Percentiles rank a stretch among this genome's conserved stretches.
Conservation (phyloP, 2,113 vertebrate species). For the Terrapene triunguis region DNA sequence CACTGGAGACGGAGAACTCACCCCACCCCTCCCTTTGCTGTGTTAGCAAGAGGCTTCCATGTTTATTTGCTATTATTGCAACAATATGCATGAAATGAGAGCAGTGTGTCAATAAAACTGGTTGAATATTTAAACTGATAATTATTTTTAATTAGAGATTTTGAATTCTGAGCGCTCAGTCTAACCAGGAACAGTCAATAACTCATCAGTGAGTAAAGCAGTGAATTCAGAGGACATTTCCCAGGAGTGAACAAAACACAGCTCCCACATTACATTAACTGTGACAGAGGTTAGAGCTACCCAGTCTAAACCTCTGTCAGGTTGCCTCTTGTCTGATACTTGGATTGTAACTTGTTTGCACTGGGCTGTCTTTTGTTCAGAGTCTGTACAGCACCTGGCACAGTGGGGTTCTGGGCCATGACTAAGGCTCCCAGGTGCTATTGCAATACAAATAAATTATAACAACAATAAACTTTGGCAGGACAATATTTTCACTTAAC, state of each 20-base stretch:
- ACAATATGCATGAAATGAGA: constrained; percentile 44
- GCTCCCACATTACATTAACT: rapidly evolving
- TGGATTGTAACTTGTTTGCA: not conserved
- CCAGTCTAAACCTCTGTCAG: not conserved
- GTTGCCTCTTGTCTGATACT: not conserved
- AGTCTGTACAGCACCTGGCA: not conserved
- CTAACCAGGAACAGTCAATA: not conserved
- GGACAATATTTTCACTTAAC: not conserved
- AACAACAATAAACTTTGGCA: not conserved
- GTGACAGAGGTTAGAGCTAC: not conserved
- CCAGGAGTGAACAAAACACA: not conserved
- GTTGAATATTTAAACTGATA: constrained; percentile 46
- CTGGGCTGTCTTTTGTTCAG: not conserved
- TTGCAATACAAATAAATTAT: not conserved
- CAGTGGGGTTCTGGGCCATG: not conserved
- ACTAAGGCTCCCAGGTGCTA: not conserved
- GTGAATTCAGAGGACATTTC: not conserved
- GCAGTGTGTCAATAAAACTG: constrained; percentile 49
- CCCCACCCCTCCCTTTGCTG: rapidly evolving
- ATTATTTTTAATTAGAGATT: constrained; percentile 59
- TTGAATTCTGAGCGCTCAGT: constrained; percentile 18
- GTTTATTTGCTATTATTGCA: constrained; percentile 43
- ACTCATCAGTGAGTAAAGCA: not conserved
- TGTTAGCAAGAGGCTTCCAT: not conserved
- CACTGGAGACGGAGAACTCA: not conserved